Evolutionary conservation across 2,113 vertebrate genomes (phyloP).

Genomic region (Nipponia nippon): DNA sequence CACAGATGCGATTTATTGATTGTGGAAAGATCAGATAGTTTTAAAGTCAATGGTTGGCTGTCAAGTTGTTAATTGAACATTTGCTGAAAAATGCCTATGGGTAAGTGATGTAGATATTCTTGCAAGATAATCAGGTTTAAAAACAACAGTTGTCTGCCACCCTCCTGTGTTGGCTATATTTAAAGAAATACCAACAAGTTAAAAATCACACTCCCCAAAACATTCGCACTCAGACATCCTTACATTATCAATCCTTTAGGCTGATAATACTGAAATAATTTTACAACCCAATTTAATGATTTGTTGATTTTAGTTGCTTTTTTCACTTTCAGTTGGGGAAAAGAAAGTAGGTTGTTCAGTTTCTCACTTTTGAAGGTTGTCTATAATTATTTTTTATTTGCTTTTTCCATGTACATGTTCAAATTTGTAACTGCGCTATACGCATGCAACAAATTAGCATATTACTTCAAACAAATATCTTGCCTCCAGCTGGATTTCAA

Average conservation of each 20-base stretch:
- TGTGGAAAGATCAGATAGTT: not conserved
- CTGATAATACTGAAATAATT: not conserved
- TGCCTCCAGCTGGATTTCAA: not conserved
- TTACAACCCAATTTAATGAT: not conserved
- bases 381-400: not conserved
- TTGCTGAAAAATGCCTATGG: not conserved
- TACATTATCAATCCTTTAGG: not conserved
- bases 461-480: not conserved
- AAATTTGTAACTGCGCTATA: not conserved
- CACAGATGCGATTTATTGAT: not conserved
- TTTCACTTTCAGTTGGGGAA: not conserved
- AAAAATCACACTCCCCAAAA: not conserved
- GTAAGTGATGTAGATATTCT: not conserved
- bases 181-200: not conserved
- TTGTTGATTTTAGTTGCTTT: not conserved
- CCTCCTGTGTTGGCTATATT: not conserved
- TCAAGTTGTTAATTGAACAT: conserved; percentile 10
- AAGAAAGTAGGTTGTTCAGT: not conserved
- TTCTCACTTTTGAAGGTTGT: not conserved
- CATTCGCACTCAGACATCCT: not conserved
- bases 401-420: not conserved
- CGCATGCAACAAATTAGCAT: not conserved
- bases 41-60: not conserved
- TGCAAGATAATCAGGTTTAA: not conserved
- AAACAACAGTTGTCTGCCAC: not conserved